These are phyloP conservation scores for Meloidogyne chitwoodi DNA, from an alignment of 1,140 invertebrate species.

Conservation along the genomic window DNA sequence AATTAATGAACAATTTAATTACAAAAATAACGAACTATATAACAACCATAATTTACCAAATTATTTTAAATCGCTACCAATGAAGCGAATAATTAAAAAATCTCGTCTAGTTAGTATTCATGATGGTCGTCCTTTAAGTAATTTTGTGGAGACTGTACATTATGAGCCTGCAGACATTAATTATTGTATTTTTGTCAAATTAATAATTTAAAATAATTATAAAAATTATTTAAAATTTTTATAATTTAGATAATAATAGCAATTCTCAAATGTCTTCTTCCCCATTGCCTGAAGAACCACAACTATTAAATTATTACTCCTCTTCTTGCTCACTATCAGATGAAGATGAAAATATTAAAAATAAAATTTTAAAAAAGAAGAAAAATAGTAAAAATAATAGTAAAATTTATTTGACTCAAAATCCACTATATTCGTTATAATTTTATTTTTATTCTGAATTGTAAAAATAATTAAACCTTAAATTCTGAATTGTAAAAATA, in stretches of 20 bases:
- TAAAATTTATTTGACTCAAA: neutral
- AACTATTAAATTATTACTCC: neutral
- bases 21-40: neutral
- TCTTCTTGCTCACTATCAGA: neutral
- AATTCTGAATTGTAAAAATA: too few species aligned
- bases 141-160: constrained; percentile 52
- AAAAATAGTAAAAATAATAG: neutral
- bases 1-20: neutral
- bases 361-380: neutral
- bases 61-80: constrained; percentile 8
- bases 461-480: too few species aligned
- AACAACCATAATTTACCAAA: neutral
- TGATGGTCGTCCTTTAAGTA: constrained; percentile 55
- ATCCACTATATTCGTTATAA: neutral
- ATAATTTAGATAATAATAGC: neutral
- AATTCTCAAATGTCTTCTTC: neutral
- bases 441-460: too few species aligned
- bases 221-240: too few species aligned
- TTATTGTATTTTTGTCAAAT: neutral
- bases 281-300: neutral
- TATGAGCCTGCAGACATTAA: constrained; percentile 23
- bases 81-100: constrained; percentile 45
- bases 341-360: neutral
- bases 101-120: constrained; percentile 55
- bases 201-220: neutral